Evolutionary conservation across 2,797 vertebrate species (phyloP), one percentile per base, ranked within the genome.

Genomic region (Poeciliopsis presidionis): DNA sequence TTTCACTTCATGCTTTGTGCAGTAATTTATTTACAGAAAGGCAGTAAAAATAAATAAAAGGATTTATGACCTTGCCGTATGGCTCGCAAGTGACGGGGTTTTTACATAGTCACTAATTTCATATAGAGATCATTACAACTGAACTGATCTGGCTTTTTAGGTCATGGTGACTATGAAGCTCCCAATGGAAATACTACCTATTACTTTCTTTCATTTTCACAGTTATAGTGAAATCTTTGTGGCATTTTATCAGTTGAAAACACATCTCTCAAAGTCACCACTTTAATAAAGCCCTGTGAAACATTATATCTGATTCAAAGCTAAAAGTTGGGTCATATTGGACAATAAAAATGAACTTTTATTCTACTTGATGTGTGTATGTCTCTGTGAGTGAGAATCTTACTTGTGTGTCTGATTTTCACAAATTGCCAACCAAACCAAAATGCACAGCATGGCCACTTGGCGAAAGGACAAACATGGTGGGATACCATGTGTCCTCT

Each of bases 361-460:
- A 36, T 39, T 55, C 11, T 12, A 51, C 5, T 57, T 72, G 25
- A 65, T 72, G 39, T 67, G 72, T 63, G 47, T 67, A 36, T 71
- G 65, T 70, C 41, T 43, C 41, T 70, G 22, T 67, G 74, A 73
- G 67, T 72, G 75, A 11, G 30, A 53, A 47, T 18, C 2, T 12
- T 59, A 41, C 53, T 51, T 75, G 74, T 83, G 78, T 83, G 72
- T 53, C 45, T 79, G 75, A 73, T 84, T 83, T 76, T 87, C 13
- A 74, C 87, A 81, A 84, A 88, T 83, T 83, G 85, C 83, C 84
- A 91, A 87, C 80, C 75, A 79, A 70, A 81, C 78, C 77, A 85
- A 88, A 90, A 87, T 70, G 86, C 88, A 91, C 93, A 92, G 86
- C 91, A 92, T 93, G 92, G 84, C 90, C 82, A 86, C 89, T 87